A percentile compares a stretch with the other conserved stretches of the same genome.
Evolutionary conservation across 2,113 vertebrate species (phyloP).

Genomic region (Triplophysa dalaica): DNA sequence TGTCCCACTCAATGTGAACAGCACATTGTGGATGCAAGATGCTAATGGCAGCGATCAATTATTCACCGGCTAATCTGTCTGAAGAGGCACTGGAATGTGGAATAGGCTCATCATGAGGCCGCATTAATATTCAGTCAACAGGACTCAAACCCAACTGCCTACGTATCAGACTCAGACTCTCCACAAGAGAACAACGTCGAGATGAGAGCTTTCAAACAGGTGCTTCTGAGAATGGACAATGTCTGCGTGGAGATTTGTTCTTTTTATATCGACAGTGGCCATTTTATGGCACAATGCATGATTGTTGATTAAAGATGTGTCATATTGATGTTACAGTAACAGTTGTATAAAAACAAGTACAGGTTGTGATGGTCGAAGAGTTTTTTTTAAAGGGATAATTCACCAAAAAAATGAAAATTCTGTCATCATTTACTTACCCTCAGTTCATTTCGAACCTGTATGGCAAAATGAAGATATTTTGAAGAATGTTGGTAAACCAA

Average conservation of each 20-base stretch:
- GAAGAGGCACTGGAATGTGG: constrained; percentile 59
- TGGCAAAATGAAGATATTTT: no score
- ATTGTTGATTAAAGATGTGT: not conserved
- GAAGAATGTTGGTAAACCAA: no score
- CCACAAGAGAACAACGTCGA: not conserved
- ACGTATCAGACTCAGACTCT: constrained; percentile 10
- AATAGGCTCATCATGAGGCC: constrained; percentile 53
- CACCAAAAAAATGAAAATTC: no score
- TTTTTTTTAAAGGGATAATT: no score
- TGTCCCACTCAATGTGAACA: constrained; percentile 31
- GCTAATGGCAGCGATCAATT: constrained; percentile 67
- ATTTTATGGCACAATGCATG: not conserved
- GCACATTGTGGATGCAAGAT: constrained; percentile 46
- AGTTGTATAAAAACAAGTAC: no score
- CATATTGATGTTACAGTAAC: not conserved
- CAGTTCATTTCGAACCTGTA: no score
- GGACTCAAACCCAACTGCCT: constrained; percentile 36
- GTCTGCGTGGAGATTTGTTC: not conserved
- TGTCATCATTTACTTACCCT: no score
- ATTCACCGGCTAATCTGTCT: constrained; percentile 70
- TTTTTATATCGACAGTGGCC: not conserved
- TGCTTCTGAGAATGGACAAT: constrained; percentile 29
- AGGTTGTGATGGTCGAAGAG: no score
- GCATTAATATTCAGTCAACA: constrained; percentile 48
- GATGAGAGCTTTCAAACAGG: constrained; percentile 24